Percentiles rank a stretch among this genome's conserved stretches.
phyloP scores from a whole-genome alignment of 2,888 invertebrate genomes.

The Cryptocheilus praepositus region DNA sequence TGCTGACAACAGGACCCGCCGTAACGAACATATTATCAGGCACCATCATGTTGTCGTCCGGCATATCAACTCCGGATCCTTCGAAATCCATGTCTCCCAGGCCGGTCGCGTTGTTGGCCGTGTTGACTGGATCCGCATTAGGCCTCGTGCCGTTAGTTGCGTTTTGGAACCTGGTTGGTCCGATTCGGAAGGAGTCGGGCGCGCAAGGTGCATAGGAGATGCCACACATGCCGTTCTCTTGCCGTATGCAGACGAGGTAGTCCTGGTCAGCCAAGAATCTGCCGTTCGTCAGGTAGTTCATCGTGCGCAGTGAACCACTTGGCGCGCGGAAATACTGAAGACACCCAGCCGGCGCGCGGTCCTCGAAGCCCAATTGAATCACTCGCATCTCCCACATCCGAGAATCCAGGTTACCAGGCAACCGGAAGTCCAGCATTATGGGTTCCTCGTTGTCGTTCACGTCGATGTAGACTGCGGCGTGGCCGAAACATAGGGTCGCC shows the following conservation, averaged over 20 bases:
- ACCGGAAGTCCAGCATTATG: slow-evolving; percentile 75
- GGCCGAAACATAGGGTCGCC: no score
- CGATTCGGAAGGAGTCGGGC: slow-evolving; percentile 85
- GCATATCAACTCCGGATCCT: slow-evolving; percentile 72
- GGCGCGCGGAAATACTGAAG: slow-evolving; percentile 83
- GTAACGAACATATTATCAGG: slow-evolving; percentile 73
- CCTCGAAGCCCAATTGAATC: slow-evolving; percentile 85
- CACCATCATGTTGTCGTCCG: slow-evolving; percentile 71
- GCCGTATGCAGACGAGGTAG: slow-evolving; percentile 85
- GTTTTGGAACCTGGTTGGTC: slow-evolving; percentile 69
- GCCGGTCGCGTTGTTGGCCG: slow-evolving; percentile 10
- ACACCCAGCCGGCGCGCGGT: slow-evolving; percentile 86
- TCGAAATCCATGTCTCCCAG: slow-evolving; percentile 44
- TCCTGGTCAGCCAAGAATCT: slow-evolving; percentile 87
- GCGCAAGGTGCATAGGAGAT: slow-evolving; percentile 87
- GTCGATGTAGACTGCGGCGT: slow-evolving; percentile 81
- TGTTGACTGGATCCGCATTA: slow-evolving; percentile 17
- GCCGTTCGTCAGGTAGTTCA: slow-evolving; percentile 89
- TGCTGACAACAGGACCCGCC: slow-evolving; percentile 69
- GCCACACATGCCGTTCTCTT: slow-evolving; percentile 83
- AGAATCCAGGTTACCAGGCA: slow-evolving; percentile 80
- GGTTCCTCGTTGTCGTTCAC: slow-evolving; percentile 80
- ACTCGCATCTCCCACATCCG: slow-evolving; percentile 88
- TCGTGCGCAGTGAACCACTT: slow-evolving; percentile 83
- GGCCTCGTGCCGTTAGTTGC: slow-evolving; percentile 7